Conservation (phyloP, 2,888 invertebrate genomes). For the Prenolepis imparis region DNA sequence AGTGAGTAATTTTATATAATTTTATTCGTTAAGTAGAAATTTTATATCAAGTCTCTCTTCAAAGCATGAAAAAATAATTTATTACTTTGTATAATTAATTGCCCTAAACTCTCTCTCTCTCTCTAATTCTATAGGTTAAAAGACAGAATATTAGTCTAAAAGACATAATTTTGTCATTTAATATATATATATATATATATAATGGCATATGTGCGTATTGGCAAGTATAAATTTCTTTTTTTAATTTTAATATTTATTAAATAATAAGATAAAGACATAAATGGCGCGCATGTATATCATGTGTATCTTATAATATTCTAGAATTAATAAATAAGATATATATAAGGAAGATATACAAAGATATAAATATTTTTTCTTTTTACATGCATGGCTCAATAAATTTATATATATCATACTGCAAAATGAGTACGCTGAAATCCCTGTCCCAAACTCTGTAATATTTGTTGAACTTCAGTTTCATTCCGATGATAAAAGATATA, state of each 20-base stretch:
- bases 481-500: constrained; percentile 86
- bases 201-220: background rate
- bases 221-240: background rate
- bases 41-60: background rate
- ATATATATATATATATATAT: too few relatives aligned
- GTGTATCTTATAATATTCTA: background rate
- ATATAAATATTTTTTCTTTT: background rate
- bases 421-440: constrained; percentile 88
- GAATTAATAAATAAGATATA: background rate
- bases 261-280: background rate
- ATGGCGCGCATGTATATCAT: background rate
- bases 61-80: background rate
- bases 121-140: background rate
- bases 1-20: background rate
- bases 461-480: constrained; percentile 85
- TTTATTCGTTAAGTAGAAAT: background rate
- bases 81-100: background rate
- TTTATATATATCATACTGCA: constrained; percentile 83
- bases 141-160: too few relatives aligned
- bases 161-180: too few relatives aligned
- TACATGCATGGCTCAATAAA: background rate
- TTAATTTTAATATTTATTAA: background rate
- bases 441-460: constrained; percentile 87
- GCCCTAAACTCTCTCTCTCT: too few relatives aligned
- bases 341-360: background rate